phyloP scores from a whole-genome alignment of 2,113 vertebrate species.

The Oxygymnocypris stewartii region DNA sequence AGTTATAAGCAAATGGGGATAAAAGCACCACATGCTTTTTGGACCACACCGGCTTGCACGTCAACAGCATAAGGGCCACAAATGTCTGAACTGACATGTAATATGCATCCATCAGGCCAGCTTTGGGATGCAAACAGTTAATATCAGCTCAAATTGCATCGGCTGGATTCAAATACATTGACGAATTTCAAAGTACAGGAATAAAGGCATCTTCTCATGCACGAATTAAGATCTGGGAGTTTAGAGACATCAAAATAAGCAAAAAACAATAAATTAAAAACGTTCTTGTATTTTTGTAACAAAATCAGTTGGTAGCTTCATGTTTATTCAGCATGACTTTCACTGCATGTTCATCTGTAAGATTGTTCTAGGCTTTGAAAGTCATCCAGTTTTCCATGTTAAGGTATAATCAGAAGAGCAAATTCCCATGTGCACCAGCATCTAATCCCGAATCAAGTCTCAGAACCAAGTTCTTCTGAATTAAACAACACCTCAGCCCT shows the following conservation, averaged over 20 bases:
- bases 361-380: neutral
- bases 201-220: constrained; percentile 18
- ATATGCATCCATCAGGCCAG: constrained; percentile 40
- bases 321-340: neutral
- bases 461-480: constrained; percentile 13
- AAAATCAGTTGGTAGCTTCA: neutral
- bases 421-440: neutral
- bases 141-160: neutral
- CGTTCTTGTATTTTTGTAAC: neutral
- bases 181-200: neutral
- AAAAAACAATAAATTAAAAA: constrained; percentile 22
- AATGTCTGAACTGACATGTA: constrained; percentile 37
- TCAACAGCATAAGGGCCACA: constrained; percentile 39
- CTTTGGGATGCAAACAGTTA: constrained; percentile 39
- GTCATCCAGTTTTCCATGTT: neutral
- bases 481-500: neutral
- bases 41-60: constrained; percentile 45
- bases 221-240: neutral
- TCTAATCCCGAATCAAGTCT: constrained; percentile 16
- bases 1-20: constrained; percentile 30
- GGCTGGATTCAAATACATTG: neutral
- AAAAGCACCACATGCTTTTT: constrained; percentile 42
- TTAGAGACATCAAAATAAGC: neutral
- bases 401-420: neutral
- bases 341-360: constrained; percentile 1